Percentiles rank a stretch among this genome's conserved stretches.
Conservation (phyloP, 2,113 vertebrate species). For the Lepisosteus osseus region DNA sequence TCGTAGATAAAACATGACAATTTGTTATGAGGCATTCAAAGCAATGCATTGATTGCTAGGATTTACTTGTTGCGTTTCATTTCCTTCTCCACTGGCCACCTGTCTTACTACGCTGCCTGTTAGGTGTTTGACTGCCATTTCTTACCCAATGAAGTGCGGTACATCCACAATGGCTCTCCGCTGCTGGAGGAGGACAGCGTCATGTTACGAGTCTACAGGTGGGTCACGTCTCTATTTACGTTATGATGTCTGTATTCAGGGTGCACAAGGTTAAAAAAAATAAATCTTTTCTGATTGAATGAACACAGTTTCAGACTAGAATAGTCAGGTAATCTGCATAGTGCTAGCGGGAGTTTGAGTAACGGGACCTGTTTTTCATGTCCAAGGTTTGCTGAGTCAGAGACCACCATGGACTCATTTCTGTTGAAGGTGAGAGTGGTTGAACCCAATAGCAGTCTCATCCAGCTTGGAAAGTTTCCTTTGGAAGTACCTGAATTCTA, state of each 20-base stretch:
- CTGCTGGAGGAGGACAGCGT: slow-evolving; percentile 58
- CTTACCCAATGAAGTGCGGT: slow-evolving; percentile 54
- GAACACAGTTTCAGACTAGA: too few relatives aligned
- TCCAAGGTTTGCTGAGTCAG: slow-evolving; percentile 66
- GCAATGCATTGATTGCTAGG: too few relatives aligned
- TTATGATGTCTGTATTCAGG: too few relatives aligned
- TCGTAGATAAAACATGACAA: too few relatives aligned
- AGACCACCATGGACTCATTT: slow-evolving; percentile 60
- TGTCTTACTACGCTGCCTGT: too few relatives aligned
- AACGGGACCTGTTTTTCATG: slow-evolving; percentile 16
- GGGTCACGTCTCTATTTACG: not conserved
- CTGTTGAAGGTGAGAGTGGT: slow-evolving; percentile 49
- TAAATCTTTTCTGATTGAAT: too few relatives aligned
- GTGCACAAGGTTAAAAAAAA: too few relatives aligned
- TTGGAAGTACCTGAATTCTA: slow-evolving; percentile 66
- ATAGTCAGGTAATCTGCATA: too few relatives aligned
- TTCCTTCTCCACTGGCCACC: too few relatives aligned
- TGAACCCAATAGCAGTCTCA: slow-evolving; percentile 40
- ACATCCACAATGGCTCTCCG: slow-evolving; percentile 53
- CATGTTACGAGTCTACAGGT: slow-evolving; percentile 64
- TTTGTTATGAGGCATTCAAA: too few relatives aligned
- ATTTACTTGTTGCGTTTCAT: too few relatives aligned
- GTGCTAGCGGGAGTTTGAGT: too few relatives aligned
- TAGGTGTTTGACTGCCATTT: slow-evolving; percentile 69
- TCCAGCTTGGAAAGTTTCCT: slow-evolving; percentile 47